These are phyloP conservation scores for Temnothorax rugatulus DNA, from an alignment of 2,888 invertebrate species.

Conservation along the genomic window DNA sequence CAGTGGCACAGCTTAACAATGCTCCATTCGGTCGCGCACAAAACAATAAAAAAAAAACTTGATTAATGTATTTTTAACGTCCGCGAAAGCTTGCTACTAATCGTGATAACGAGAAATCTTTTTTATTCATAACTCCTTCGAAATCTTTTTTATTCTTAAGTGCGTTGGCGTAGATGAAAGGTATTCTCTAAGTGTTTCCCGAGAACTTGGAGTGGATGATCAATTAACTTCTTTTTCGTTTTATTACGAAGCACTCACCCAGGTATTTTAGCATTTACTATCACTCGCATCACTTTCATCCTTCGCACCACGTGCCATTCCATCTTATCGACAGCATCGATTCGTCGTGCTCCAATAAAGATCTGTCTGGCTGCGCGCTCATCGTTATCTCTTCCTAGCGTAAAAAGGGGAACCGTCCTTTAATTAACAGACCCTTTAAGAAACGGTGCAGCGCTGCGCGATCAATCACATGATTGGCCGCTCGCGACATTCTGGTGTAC, in stretches of 20 bases:
- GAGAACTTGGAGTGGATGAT: background rate
- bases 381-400: conserved; percentile 40
- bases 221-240: conserved; percentile 6
- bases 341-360: conserved; percentile 34
- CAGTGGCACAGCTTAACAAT: background rate
- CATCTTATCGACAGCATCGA: conserved; percentile 35
- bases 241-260: background rate
- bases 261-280: conserved; percentile 13
- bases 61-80: background rate
- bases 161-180: background rate
- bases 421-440: conserved; percentile 49
- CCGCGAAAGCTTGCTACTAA: background rate
- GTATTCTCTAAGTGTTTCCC: background rate
- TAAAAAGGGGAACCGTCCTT: conserved; percentile 28
- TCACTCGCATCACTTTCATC: conserved; percentile 11
- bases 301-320: conserved; percentile 10
- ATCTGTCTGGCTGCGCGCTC: conserved; percentile 27
- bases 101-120: background rate
- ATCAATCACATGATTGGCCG: conserved; percentile 69
- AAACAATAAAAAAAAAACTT: background rate
- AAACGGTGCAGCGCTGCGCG: conserved; percentile 30
- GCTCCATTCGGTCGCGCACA: background rate
- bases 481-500: conserved; percentile 31
- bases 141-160: background rate
- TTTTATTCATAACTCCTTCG: background rate